Base-by-base conservation (phyloP, 2,888 invertebrate genomes). In the Muscina levida region DNA sequence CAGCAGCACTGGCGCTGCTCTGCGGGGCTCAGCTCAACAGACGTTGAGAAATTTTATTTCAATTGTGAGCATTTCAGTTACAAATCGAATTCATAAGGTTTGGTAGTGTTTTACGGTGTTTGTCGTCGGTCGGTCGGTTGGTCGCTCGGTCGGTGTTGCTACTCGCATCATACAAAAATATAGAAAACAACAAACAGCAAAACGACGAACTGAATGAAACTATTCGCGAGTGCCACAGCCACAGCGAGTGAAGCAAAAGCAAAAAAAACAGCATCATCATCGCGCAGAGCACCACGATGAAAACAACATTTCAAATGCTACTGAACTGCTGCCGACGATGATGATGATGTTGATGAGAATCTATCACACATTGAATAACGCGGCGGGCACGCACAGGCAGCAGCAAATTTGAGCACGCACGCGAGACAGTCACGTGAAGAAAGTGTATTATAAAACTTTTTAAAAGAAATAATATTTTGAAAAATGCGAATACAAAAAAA, bases 1-100 rank as follows among this genome's bases (percentile, higher is more conserved):
- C 62, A 37, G 70, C 31, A 31, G 31, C 31, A 31, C 31, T 31
- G 31, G 31, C 31, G 8, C 31, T 31, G 31, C 31, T 31, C 31
- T 5, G 31, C 31, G 3, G 31, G n/a, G n/a, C n/a, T n/a, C n/a
- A n/a, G n/a, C n/a, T 8, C 31, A 31, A 31, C 31, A 31, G 73
- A 72, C 84, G 84, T 85, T 85, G 85, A 87, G 87, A 87, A 87
- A 87, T 87, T 87, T 87, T 85, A 87, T 87, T 87, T 87, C 86
- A 86, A 86, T 87, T 85, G 86, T 84, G 82, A 84, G 85, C 85
- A 82, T 82, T 84, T 84, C 84, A 84, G 87, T 88, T 88, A 88
- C 88, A 89, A 88, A 88, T 88, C 88, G 87, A 88, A 88, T 88
- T 86, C 88, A 85, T 86, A 87, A 87, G 83, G 88, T 88, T 88